A percentile compares a stretch with the other conserved stretches of the same genome.
Conservation (phyloP, 2,797 vertebrate species). For the Gambusia yucatana region DNA sequence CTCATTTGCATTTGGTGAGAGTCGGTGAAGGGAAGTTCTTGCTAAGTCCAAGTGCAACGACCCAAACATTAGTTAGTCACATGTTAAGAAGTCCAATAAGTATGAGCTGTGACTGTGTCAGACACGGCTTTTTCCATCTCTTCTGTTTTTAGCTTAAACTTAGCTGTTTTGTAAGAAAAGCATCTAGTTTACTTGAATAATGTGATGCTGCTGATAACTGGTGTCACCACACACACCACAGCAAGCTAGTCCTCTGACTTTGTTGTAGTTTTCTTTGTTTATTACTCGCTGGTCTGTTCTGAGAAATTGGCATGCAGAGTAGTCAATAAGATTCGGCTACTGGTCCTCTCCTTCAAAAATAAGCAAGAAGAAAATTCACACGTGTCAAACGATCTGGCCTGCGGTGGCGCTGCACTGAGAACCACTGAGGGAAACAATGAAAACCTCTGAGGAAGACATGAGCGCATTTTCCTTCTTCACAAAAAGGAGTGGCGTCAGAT, state of each 20-base stretch:
- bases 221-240: neutral
- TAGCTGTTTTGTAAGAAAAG: conserved; percentile 12
- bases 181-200: neutral
- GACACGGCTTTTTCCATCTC: conserved; percentile 11
- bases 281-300: neutral
- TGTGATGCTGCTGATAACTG: neutral
- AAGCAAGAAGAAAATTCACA: neutral
- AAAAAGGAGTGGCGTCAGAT: no score
- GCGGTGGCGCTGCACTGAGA: no score
- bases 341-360: neutral
- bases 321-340: neutral
- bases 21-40: conserved; percentile 24
- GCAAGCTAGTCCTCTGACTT: no score
- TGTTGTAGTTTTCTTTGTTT: neutral
- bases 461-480: no score
- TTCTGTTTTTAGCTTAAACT: conserved; percentile 7
- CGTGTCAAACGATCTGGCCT: no score
- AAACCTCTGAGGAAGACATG: no score
- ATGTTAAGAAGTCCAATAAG: conserved; percentile 58
- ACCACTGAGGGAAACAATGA: no score
- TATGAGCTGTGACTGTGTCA: conserved; percentile 31
- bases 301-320: neutral
- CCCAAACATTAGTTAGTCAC: conserved; percentile 46
- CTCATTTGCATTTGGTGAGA: conserved; percentile 50
- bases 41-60: conserved; percentile 42